phyloP scores from a whole-genome alignment of 2,113 vertebrate genomes.

The Lipophrys pholis region DNA sequence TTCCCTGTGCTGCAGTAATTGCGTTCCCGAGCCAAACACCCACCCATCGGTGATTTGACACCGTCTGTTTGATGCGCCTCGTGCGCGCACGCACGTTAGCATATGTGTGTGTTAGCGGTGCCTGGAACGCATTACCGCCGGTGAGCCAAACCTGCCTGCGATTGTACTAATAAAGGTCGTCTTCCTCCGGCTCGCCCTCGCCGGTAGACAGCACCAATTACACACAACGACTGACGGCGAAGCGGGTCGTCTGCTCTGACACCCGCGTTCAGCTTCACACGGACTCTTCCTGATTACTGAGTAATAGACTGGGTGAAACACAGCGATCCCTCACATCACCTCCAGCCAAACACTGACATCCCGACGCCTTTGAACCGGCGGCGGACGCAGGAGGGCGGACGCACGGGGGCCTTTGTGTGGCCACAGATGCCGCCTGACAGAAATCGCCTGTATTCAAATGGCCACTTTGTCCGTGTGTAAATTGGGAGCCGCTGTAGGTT shows the following conservation, averaged over 20 bases:
- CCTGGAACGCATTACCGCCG: slow-evolving; percentile 86
- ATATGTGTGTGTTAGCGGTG: slow-evolving; percentile 38
- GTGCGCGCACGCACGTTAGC: slow-evolving; percentile 48
- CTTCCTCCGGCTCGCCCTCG: slow-evolving; percentile 89
- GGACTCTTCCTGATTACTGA: slow-evolving; percentile 87
- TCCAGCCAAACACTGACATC: slow-evolving; percentile 82
- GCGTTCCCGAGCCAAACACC: slow-evolving; percentile 68
- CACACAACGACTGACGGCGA: slow-evolving; percentile 87
- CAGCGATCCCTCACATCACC: no score
- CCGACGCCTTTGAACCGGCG: slow-evolving; percentile 68
- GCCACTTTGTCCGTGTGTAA: no score
- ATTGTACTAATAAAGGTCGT: slow-evolving; percentile 91
- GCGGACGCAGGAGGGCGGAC: neutral
- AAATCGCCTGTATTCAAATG: no score
- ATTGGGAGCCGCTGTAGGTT: slow-evolving; percentile 25
- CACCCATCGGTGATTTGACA: slow-evolving; percentile 77
- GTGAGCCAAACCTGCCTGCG: slow-evolving; percentile 88
- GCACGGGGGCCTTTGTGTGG: no score
- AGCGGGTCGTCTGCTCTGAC: slow-evolving; percentile 80
- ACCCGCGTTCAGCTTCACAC: slow-evolving; percentile 88
- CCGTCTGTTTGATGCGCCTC: slow-evolving; percentile 63
- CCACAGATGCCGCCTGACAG: no score
- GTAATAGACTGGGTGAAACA: slow-evolving; percentile 74
- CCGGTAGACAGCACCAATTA: slow-evolving; percentile 93
- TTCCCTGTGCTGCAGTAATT: slow-evolving; percentile 55